Conservation (phyloP, 1,140 invertebrate genomes). For the Drosophila repletoides region DNA sequence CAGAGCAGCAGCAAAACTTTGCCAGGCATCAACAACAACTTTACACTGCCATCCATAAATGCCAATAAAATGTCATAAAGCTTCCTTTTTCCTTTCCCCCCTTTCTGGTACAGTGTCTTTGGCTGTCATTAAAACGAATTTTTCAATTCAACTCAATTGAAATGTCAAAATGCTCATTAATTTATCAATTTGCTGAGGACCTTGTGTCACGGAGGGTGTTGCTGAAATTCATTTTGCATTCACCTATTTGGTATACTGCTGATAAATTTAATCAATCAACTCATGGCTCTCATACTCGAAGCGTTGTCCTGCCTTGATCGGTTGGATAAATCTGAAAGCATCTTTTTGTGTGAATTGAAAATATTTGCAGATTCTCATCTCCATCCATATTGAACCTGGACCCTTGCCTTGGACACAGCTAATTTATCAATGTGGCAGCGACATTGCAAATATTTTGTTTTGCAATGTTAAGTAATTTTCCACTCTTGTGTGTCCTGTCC, state of each 20-base stretch:
- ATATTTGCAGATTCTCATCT: constrained; percentile 17
- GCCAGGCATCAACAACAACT: constrained; percentile 22
- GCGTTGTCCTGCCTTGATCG: background rate
- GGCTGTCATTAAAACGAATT: constrained; percentile 51
- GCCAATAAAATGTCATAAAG: constrained; percentile 43
- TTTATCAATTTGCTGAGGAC: constrained; percentile 49
- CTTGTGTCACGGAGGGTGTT: background rate
- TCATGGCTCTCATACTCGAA: too few relatives aligned
- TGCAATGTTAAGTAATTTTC: constrained; percentile 38
- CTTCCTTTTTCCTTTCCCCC: background rate
- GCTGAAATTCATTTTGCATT: constrained; percentile 8
- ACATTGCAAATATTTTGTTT: constrained; percentile 48
- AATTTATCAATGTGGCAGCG: constrained; percentile 42
- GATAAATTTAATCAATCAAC: constrained; percentile 44
- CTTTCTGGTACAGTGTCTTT: background rate
- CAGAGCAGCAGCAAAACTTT: constrained; percentile 28
- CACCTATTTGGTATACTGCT: constrained; percentile 8
- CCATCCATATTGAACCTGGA: too few relatives aligned
- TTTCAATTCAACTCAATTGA: constrained; percentile 57
- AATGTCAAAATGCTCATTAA: constrained; percentile 66
- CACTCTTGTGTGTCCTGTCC: background rate
- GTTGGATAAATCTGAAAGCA: constrained; percentile 4
- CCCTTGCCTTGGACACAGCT: constrained; percentile 20
- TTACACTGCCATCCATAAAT: constrained; percentile 39
- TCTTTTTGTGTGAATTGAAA: constrained; percentile 11